These are phyloP conservation scores for Carcharodon carcharias DNA, from an alignment of 2,797 vertebrate genomes.

Conservation along the genomic window DNA sequence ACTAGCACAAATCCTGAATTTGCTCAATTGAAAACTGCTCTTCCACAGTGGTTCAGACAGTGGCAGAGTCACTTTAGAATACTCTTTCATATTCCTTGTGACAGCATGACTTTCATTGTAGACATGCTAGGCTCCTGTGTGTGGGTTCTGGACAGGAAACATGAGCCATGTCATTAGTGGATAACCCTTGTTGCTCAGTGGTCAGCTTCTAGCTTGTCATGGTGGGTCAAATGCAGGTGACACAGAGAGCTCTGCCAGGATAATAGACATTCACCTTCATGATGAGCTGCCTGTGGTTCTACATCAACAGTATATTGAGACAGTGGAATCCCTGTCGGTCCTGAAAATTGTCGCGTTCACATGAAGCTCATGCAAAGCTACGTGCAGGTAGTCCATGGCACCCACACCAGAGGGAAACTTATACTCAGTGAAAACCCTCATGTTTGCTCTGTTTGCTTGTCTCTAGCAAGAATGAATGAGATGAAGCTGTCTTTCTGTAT, in stretches of 20 bases:
- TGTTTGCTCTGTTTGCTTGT: background rate
- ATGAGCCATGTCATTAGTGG: background rate
- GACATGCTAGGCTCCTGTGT: background rate
- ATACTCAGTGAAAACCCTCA: background rate
- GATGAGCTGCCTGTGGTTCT: background rate
- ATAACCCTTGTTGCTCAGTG: background rate
- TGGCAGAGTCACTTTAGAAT: background rate
- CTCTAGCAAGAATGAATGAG: background rate
- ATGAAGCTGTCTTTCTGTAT: background rate
- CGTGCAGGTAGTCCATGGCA: background rate
- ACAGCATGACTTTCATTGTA: background rate
- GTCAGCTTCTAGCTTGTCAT: background rate
- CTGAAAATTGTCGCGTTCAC: background rate
- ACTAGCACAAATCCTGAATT: background rate
- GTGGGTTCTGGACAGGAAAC: background rate
- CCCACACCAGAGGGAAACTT: background rate
- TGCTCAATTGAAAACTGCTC: background rate
- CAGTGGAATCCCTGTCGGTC: background rate
- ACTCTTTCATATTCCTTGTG: background rate
- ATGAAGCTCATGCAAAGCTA: background rate
- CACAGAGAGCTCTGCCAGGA: background rate
- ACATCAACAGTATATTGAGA: background rate
- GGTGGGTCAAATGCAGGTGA: background rate
- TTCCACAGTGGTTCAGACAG: background rate
- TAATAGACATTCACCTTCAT: background rate